A percentile compares a stretch with the other conserved stretches of the same genome.
Evolutionary conservation across 2,888 invertebrate genomes (phyloP).

Genomic region (Gisinianus flammeolus): DNA sequence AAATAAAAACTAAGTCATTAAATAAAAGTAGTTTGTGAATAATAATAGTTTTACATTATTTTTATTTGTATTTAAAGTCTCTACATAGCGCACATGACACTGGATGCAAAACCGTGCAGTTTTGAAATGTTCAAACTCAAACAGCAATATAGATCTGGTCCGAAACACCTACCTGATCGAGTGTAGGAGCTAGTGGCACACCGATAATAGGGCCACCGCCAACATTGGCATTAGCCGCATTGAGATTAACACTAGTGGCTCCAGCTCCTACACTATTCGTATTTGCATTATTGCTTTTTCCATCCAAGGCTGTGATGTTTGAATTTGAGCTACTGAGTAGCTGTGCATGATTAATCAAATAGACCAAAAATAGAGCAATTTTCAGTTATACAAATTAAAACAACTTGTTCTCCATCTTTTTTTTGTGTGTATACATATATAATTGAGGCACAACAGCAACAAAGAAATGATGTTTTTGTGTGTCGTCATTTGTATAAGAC

Average conservation of each 20-base stretch:
- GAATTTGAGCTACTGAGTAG: constrained; percentile 43
- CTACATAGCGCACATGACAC: background rate
- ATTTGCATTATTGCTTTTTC: constrained; percentile 20
- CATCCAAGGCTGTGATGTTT: constrained; percentile 35
- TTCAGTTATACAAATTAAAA: background rate
- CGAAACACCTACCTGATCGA: constrained; percentile 63
- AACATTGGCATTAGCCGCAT: constrained; percentile 29
- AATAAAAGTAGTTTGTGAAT: too few relatives aligned
- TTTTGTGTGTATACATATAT: background rate
- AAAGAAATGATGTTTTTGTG: too few relatives aligned
- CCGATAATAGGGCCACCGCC: constrained; percentile 60
- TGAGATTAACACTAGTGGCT: constrained; percentile 20
- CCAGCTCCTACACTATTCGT: constrained; percentile 38
- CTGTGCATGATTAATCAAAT: constrained; percentile 34
- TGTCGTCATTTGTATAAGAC: too few relatives aligned
- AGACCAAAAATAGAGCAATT: background rate
- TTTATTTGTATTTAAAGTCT: background rate
- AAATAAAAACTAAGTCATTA: too few relatives aligned
- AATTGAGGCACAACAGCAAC: too few relatives aligned
- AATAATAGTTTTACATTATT: too few relatives aligned
- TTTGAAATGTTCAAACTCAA: background rate
- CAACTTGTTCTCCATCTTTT: background rate
- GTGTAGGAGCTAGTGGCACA: constrained; percentile 63
- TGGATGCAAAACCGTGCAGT: constrained; percentile 33
- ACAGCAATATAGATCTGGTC: background rate